Evolutionary conservation across 2,113 vertebrate genomes (phyloP), one percentile per base, ranked within the genome.

Genomic region (Barnardius zonarius): DNA sequence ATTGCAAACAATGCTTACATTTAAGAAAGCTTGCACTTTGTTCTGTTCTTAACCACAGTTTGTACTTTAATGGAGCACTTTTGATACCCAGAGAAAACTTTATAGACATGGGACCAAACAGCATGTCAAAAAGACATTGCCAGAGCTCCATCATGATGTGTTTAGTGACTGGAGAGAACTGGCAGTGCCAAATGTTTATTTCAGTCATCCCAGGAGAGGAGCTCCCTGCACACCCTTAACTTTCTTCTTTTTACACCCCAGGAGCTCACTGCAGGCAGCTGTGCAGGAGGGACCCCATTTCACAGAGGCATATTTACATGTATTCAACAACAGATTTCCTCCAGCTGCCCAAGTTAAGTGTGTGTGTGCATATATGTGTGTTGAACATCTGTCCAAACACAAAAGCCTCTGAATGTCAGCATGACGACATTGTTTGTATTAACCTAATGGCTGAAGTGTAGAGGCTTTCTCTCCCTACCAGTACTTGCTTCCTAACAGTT

Each of bases 321-420:
- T 54, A 64, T 90, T 48, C 28, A 5, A 92, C 4, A 4, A 88
- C 17, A 76, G 61, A 93, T 79, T 76, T 95, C 77, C 41, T 84
- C 55, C 74, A 89, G 83, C 93, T 94, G 93, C 62, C 41, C n/a
- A 86, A 67, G 66, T 64, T 46, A 46, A 46, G 46, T 48, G 52
- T 13, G 25, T 72, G 54, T 51, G 33, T 76, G 28, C 72, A 8
- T 63, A 62, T 37, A 35, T 11, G 23, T 0, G 0, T 18, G n/a
- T 41, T 84, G 84, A 95, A 76, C 84, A 93, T 76, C 84, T 94
- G 90, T 93, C 86, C 83, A 93, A 93, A 97, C 78, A 93, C 57
- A 85, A 85, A 93, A 84, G 74, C 52, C 63, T 72, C 85, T 70
- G 51, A 90, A 90, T 68, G 73, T 83, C 90, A 96, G 85, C 79